These are phyloP conservation scores for Aptenodytes patagonicus DNA, from an alignment of 2,113 vertebrate genomes.

Conservation along the genomic window DNA sequence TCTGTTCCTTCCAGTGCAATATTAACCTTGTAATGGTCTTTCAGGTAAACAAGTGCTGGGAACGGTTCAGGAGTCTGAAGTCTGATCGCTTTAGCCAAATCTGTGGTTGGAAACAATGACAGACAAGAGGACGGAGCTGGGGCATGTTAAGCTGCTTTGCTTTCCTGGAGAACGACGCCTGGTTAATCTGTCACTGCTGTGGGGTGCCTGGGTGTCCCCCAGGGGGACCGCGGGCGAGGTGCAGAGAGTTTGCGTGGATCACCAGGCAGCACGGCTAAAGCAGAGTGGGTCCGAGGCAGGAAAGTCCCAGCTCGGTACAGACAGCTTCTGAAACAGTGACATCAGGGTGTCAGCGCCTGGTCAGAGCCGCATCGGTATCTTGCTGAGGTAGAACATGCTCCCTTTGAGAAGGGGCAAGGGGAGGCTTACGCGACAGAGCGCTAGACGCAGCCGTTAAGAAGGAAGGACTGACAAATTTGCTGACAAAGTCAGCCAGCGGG, in stretches of 20 bases:
- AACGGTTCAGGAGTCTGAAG: not conserved
- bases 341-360: not conserved
- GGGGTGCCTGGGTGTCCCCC: not conserved
- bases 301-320: not conserved
- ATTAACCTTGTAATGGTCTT: constrained; percentile 19
- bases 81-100: constrained; percentile 22
- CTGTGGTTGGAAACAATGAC: not conserved
- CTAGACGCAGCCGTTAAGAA: not conserved
- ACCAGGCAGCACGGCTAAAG: not conserved
- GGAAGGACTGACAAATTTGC: not conserved
- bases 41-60: not conserved
- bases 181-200: not conserved
- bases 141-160: constrained; percentile 19
- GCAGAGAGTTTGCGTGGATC: not conserved
- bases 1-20: not conserved
- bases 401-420: not conserved
- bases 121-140: not conserved
- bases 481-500: rapidly evolving
- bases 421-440: rapidly evolving
- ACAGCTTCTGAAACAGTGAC: not conserved
- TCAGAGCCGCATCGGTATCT: rapidly evolving
- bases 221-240: not conserved
- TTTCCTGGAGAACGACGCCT: not conserved
- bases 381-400: not conserved
- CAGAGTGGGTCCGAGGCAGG: not conserved